Conservation (phyloP, 1,140 invertebrate species). For the Cotesia glomerata region DNA sequence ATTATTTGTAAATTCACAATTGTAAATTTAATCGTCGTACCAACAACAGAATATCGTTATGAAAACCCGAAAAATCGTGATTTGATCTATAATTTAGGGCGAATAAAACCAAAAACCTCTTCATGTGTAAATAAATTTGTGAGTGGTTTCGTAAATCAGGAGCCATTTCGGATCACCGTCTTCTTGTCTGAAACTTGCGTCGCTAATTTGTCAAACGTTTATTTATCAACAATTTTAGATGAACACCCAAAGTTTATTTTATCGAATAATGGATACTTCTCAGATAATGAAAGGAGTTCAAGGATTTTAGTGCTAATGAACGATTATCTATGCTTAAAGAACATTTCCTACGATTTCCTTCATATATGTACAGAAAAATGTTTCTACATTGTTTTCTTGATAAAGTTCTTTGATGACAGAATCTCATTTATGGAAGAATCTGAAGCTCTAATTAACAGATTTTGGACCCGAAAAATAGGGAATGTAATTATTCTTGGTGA, state of each 20-base stretch:
- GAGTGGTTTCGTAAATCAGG: slow-evolving; percentile 1
- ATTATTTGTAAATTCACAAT: not conserved
- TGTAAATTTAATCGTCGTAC: slow-evolving; percentile 4
- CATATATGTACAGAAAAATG: slow-evolving; percentile 44
- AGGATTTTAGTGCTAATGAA: slow-evolving; percentile 41
- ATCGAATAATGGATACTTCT: not conserved
- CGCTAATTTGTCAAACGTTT: slow-evolving; percentile 1
- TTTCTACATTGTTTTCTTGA: slow-evolving; percentile 36
- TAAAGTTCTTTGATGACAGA: slow-evolving; percentile 27
- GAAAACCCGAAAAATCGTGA: slow-evolving; percentile 21
- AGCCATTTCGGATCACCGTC: slow-evolving; percentile 15
- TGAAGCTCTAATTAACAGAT: slow-evolving; percentile 12
- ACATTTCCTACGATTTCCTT: not conserved
- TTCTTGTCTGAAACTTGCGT: slow-evolving; percentile 13
- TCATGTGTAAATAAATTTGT: slow-evolving; percentile 36
- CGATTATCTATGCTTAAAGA: slow-evolving; percentile 27
- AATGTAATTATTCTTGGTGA: slow-evolving; percentile 41
- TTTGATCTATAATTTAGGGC: not conserved
- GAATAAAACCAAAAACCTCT: not conserved
- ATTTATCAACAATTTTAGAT: slow-evolving; percentile 17
- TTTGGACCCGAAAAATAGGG: slow-evolving; percentile 40
- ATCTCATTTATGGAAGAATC: slow-evolving; percentile 37
- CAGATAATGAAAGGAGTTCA: not conserved
- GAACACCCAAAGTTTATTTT: slow-evolving; percentile 30
- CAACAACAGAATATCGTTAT: not conserved